These are phyloP conservation scores for Rambutsinella grinnellia DNA, from an alignment of 2,888 invertebrate species.

Conservation along the genomic window DNA sequence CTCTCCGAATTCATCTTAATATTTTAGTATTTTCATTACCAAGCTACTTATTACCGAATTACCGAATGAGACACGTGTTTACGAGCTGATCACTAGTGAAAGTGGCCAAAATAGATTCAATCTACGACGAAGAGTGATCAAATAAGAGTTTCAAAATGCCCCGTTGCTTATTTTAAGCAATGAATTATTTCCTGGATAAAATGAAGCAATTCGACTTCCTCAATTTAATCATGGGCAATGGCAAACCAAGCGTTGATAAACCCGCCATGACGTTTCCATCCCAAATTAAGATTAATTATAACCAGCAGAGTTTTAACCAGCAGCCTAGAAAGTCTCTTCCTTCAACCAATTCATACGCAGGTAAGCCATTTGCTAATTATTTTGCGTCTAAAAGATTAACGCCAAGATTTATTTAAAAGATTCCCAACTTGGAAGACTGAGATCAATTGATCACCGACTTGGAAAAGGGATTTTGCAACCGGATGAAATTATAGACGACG, in stretches of 20 bases:
- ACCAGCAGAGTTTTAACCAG: not conserved
- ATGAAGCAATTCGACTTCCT: conserved; percentile 43
- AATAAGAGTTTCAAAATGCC: not conserved
- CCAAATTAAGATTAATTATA: not conserved
- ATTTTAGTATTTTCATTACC: too few relatives aligned
- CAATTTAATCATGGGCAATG: conserved; percentile 45
- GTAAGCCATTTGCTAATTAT: conserved; percentile 1
- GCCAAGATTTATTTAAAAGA: conserved; percentile 7
- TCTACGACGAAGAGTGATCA: too few relatives aligned
- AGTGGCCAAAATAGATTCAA: too few relatives aligned
- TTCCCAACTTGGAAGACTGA: conserved; percentile 54
- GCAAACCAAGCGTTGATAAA: conserved; percentile 42
- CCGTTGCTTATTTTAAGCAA: too few relatives aligned
- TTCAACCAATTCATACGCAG: conserved; percentile 39
- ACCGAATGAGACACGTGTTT: too few relatives aligned
- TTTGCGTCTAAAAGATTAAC: too few relatives aligned
- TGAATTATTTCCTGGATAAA: not conserved
- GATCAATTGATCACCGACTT: conserved; percentile 50
- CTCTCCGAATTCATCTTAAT: too few relatives aligned
- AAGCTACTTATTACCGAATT: too few relatives aligned
- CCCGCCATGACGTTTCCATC: too few relatives aligned
- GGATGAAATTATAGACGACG: conserved; percentile 35
- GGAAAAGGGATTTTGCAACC: conserved; percentile 47
- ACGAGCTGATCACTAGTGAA: too few relatives aligned
- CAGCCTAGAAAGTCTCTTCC: conserved; percentile 20